phyloP scores from a whole-genome alignment of 1,140 invertebrate species.

The Caenorhabditis inopinata region DNA sequence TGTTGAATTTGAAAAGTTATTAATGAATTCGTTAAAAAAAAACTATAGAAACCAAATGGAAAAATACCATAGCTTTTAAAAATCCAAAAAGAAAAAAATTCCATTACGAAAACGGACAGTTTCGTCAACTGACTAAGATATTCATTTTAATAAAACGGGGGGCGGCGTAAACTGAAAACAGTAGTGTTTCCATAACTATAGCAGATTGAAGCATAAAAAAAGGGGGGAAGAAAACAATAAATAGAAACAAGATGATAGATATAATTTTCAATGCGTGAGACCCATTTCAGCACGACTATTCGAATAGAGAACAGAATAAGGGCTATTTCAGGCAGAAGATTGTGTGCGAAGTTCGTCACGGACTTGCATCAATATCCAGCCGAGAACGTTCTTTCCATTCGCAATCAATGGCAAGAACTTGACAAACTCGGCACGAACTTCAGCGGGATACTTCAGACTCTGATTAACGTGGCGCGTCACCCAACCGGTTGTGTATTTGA shows the following conservation, averaged over 20 bases:
- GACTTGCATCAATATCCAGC: slow-evolving; percentile 20
- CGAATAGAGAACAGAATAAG: neutral
- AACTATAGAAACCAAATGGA: neutral
- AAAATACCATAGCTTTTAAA: neutral
- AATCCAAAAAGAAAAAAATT: neutral
- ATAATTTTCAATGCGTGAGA: no score
- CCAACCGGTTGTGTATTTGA: neutral
- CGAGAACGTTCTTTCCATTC: slow-evolving; percentile 11
- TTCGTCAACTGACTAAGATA: no score
- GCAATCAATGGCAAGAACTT: slow-evolving; percentile 3
- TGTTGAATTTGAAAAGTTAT: no score
- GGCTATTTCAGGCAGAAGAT: neutral
- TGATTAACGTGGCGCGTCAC: neutral
- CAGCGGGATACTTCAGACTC: neutral
- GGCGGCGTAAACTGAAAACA: no score
- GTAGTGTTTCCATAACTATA: no score
- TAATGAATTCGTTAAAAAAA: neutral
- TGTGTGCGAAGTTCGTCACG: neutral
- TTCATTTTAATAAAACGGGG: no score
- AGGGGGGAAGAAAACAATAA: no score
- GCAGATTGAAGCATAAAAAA: no score
- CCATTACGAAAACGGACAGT: neutral
- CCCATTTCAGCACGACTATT: neutral
- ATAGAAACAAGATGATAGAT: no score
- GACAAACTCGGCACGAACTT: neutral